These are phyloP conservation scores for Drosophila trichaetosa DNA, from an alignment of 2,888 invertebrate species.

Conservation along the genomic window DNA sequence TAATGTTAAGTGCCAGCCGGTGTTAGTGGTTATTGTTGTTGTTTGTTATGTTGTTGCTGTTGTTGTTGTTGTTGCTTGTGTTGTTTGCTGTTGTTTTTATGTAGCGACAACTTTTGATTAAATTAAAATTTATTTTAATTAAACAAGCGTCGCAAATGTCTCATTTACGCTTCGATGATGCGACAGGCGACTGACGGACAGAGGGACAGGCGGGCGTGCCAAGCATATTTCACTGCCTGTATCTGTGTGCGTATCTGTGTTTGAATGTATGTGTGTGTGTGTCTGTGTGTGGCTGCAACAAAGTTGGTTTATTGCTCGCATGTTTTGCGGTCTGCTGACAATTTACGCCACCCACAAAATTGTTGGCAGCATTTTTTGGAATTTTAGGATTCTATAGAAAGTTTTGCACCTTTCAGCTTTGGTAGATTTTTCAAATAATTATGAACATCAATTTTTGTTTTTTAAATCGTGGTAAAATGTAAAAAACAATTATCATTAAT, in stretches of 20 bases:
- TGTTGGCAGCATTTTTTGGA: slow-evolving; percentile 31
- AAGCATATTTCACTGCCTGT: slow-evolving; percentile 8
- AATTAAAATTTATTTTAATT: slow-evolving; percentile 83
- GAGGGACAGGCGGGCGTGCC: slow-evolving; percentile 24
- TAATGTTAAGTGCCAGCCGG: slow-evolving; percentile 72
- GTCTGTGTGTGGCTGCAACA: slow-evolving; percentile 23
- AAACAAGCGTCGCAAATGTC: slow-evolving; percentile 82
- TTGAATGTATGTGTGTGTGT: neutral
- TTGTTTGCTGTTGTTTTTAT: slow-evolving; percentile 24
- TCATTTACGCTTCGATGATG: slow-evolving; percentile 81
- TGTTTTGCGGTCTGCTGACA: slow-evolving; percentile 73
- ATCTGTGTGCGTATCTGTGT: neutral
- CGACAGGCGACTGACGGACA: slow-evolving; percentile 62
- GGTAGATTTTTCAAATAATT: neutral
- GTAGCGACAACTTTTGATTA: slow-evolving; percentile 78
- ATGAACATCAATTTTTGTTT: neutral
- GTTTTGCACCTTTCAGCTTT: neutral
- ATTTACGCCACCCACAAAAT: slow-evolving; percentile 48
- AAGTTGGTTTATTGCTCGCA: slow-evolving; percentile 69
- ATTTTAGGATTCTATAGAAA: neutral
- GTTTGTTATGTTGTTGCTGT: slow-evolving; percentile 17
- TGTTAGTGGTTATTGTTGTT: slow-evolving; percentile 39
- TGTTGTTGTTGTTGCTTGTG: slow-evolving; percentile 29
- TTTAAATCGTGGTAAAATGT: neutral
- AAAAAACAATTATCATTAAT: neutral